Conservation (phyloP, 2,888 invertebrate species). For the Lycophotia porphyrea region DNA sequence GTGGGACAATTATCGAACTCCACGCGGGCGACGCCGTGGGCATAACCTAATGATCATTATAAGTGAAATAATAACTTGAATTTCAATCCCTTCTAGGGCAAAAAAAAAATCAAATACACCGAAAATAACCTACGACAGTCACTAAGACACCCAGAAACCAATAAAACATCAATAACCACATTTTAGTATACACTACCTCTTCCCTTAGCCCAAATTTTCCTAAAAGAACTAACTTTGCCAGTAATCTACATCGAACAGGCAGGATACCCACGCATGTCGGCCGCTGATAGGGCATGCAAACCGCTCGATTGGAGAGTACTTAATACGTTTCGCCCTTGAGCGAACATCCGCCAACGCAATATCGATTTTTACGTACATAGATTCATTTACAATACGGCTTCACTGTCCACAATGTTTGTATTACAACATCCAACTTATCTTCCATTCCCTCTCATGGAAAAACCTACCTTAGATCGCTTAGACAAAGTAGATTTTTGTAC, state of each 20-base stretch:
- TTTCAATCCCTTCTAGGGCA: not conserved
- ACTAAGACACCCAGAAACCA: constrained; percentile 27
- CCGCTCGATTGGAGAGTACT: constrained; percentile 68
- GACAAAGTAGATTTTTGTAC: constrained; percentile 60
- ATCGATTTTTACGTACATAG: constrained; percentile 88
- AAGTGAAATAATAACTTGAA: not conserved
- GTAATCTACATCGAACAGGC: constrained; percentile 30
- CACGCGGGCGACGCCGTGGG: too few species aligned
- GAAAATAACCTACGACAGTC: constrained; percentile 30
- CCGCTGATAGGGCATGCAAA: constrained; percentile 64
- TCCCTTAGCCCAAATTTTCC: not conserved
- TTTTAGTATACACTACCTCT: not conserved
- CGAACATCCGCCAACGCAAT: constrained; percentile 83
- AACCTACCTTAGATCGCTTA: constrained; percentile 61
- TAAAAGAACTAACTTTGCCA: not conserved
- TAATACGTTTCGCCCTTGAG: constrained; percentile 81
- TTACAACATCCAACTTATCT: constrained; percentile 69
- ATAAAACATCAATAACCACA: constrained; percentile 27
- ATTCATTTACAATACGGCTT: constrained; percentile 86
- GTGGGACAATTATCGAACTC: too few species aligned
- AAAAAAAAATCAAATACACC: constrained; percentile 3
- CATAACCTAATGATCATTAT: too few species aligned
- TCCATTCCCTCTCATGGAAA: constrained; percentile 61
- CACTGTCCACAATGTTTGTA: constrained; percentile 76
- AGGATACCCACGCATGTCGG: constrained; percentile 34